Evolutionary conservation across 2,113 vertebrate genomes (phyloP).

Genomic region (Orthonyx spaldingii): DNA sequence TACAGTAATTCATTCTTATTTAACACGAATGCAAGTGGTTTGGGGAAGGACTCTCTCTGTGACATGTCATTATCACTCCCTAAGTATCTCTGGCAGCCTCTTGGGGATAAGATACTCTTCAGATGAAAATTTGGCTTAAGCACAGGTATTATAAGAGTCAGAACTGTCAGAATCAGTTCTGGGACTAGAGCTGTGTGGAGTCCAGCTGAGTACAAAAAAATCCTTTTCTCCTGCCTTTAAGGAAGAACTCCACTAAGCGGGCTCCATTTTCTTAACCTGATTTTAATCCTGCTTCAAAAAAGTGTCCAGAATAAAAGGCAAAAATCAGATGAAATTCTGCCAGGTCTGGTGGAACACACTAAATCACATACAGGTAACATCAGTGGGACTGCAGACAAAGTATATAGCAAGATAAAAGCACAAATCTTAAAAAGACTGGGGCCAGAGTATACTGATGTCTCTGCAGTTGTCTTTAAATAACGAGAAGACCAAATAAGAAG

Average conservation of each 20-base stretch:
- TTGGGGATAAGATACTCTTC: neutral
- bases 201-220: neutral
- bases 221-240: neutral
- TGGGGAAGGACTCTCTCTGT: neutral
- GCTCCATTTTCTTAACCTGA: neutral
- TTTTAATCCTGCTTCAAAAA: neutral
- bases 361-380: accelerated
- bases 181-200: neutral
- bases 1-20: neutral
- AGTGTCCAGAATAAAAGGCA: neutral
- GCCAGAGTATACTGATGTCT: neutral
- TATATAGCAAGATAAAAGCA: neutral
- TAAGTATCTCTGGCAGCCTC: neutral
- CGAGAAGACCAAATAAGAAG: neutral
- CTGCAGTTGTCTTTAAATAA: neutral
- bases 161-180: neutral
- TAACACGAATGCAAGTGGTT: neutral
- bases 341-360: neutral
- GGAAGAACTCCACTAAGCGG: neutral
- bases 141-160: neutral
- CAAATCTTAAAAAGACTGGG: neutral
- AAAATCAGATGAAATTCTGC: neutral
- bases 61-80: neutral
- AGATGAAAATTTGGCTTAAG: neutral
- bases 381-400: neutral